Evolutionary conservation across 2,797 vertebrate genomes (phyloP).

Genomic region (Glyptemys insculpta): DNA sequence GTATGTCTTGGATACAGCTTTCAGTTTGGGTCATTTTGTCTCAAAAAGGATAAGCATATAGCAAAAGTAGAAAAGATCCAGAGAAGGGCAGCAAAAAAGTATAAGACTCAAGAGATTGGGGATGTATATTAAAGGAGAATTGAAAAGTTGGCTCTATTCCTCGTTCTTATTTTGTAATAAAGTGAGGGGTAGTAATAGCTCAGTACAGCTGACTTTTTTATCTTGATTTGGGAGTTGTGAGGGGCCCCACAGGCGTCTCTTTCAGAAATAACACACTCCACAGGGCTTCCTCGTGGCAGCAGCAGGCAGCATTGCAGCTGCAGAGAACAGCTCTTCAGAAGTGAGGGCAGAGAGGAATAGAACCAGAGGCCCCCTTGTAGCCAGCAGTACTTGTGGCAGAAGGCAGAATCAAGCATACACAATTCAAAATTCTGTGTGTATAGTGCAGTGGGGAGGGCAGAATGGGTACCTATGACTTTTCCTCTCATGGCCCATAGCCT

Average conservation of each 20-base stretch:
- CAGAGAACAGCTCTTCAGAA: rapidly evolving
- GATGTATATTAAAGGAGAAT: background rate
- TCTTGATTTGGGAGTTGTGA: background rate
- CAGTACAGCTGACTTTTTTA: rapidly evolving
- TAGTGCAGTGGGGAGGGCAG: background rate
- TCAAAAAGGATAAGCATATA: background rate
- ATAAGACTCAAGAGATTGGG: rapidly evolving
- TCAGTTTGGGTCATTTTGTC: background rate
- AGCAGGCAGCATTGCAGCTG: background rate
- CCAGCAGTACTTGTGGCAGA: rapidly evolving
- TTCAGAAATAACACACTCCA: background rate
- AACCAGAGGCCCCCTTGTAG: background rate
- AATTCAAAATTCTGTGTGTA: background rate
- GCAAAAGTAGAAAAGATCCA: background rate
- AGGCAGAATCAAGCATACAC: background rate
- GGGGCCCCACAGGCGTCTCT: background rate
- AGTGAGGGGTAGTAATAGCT: background rate
- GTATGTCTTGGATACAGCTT: background rate
- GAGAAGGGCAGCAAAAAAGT: background rate
- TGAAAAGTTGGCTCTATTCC: background rate
- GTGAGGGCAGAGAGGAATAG: rapidly evolving
- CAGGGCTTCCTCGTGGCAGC: background rate
- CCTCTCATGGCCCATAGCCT: background rate
- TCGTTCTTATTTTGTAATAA: background rate
- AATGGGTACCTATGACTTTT: background rate